Evolutionary conservation across 2,888 invertebrate species (phyloP).

Genomic region (Agonopterix subpropinquella): DNA sequence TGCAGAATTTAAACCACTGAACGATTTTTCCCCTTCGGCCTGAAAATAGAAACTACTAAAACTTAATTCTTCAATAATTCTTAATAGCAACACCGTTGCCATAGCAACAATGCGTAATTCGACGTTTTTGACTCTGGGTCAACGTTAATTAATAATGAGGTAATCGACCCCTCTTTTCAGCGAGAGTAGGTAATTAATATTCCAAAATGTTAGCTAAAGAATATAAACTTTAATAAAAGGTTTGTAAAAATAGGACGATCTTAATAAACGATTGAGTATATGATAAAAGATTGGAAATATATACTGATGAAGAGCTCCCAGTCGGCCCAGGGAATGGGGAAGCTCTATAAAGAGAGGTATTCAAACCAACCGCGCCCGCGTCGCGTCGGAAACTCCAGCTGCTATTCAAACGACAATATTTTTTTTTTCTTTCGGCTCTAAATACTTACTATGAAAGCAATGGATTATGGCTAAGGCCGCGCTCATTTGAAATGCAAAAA

Average conservation of each 20-base stretch:
- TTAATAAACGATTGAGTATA: constrained; percentile 16
- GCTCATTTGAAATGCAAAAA: not conserved
- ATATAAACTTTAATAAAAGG: too few relatives aligned
- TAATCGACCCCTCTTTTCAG: too few relatives aligned
- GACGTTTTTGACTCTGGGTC: too few relatives aligned
- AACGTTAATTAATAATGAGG: too few relatives aligned
- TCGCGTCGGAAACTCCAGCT: not conserved
- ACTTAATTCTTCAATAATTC: too few relatives aligned
- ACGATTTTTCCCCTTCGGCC: too few relatives aligned
- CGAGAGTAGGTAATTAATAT: too few relatives aligned
- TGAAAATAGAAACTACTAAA: too few relatives aligned
- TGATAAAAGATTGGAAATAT: constrained; percentile 18
- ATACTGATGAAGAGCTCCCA: constrained; percentile 15
- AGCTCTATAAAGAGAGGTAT: constrained; percentile 21
- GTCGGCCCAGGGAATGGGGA: constrained; percentile 17
- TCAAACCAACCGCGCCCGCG: constrained; percentile 10
- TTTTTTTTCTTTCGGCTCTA: constrained; percentile 24
- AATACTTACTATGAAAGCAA: constrained; percentile 26
- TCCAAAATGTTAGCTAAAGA: too few relatives aligned
- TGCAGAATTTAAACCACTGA: too few relatives aligned
- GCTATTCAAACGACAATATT: constrained; percentile 28
- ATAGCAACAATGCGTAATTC: too few relatives aligned
- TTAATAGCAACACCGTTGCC: too few relatives aligned
- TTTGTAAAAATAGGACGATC: not conserved
- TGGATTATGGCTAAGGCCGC: constrained; percentile 25